Evolutionary conservation across 2,797 vertebrate genomes (phyloP).

Genomic region (Ara ararauna): DNA sequence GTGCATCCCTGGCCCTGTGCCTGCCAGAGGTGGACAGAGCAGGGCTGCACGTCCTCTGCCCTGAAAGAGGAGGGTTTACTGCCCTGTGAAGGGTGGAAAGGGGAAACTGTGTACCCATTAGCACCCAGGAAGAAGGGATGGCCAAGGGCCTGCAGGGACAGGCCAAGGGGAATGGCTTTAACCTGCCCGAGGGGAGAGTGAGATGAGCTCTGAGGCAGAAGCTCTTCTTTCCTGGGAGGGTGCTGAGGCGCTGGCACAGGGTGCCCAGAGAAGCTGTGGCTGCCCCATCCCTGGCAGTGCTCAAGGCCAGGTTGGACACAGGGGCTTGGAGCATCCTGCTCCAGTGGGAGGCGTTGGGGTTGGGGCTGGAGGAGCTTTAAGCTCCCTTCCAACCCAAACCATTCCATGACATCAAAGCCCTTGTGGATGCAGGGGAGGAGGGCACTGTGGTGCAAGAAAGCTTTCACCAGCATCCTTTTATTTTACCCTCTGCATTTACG

Average conservation of each 20-base stretch:
- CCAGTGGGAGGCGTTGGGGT: neutral
- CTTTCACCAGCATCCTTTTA: neutral
- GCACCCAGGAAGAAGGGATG: neutral
- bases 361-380: neutral
- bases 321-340: neutral
- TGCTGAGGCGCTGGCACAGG: no score
- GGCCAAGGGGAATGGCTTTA: neutral
- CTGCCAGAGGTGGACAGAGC: neutral
- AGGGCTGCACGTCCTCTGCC: neutral
- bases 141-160: neutral
- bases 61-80: fast-evolving
- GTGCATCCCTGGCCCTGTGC: fast-evolving
- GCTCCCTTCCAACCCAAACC: neutral
- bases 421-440: neutral
- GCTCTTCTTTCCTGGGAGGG: no score
- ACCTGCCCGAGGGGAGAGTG: neutral
- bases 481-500: neutral
- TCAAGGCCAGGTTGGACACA: no score
- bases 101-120: neutral
- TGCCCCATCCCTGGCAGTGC: no score
- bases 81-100: neutral
- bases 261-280: no score
- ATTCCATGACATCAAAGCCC: neutral
- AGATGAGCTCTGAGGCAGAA: neutral
- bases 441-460: neutral